Conservation (phyloP, 2,113 vertebrate species). For the Chloropsis hardwickii region DNA sequence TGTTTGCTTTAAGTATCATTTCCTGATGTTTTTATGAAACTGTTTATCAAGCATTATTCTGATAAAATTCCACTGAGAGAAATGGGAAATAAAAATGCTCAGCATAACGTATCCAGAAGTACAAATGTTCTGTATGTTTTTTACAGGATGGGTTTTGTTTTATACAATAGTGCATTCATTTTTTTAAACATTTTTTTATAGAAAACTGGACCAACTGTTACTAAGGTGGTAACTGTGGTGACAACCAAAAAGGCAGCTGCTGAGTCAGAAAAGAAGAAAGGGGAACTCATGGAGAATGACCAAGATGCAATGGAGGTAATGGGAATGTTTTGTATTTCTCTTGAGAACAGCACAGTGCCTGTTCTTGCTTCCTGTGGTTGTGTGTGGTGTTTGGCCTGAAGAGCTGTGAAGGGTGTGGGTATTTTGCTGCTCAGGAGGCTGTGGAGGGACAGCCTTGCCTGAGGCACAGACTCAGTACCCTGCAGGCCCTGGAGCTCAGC, state of each 20-base stretch:
- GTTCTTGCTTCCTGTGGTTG: neutral
- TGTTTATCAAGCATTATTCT: neutral
- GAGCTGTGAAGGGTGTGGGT: neutral
- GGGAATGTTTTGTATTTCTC: neutral
- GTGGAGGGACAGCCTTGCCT: neutral
- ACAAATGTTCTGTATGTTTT: neutral
- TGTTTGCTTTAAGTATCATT: neutral
- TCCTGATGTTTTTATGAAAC: neutral
- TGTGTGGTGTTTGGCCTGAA: neutral
- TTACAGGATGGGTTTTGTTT: neutral
- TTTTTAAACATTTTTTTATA: conserved; percentile 47
- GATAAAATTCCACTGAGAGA: neutral
- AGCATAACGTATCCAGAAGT: neutral
- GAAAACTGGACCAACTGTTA: conserved; percentile 91
- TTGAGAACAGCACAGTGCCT: neutral
- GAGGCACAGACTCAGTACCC: no score
- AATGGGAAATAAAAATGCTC: neutral
- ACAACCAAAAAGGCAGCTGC: conserved; percentile 88
- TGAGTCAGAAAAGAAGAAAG: conserved; percentile 93
- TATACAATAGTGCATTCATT: neutral
- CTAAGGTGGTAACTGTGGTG: conserved; percentile 93
- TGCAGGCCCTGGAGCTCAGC: neutral
- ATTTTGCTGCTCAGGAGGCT: neutral
- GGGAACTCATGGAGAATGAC: conserved; percentile 98
- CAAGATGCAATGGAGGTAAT: conserved; percentile 98